These are phyloP conservation scores for Euplexia lucipara DNA, from an alignment of 2,888 invertebrate species.

Conservation along the genomic window DNA sequence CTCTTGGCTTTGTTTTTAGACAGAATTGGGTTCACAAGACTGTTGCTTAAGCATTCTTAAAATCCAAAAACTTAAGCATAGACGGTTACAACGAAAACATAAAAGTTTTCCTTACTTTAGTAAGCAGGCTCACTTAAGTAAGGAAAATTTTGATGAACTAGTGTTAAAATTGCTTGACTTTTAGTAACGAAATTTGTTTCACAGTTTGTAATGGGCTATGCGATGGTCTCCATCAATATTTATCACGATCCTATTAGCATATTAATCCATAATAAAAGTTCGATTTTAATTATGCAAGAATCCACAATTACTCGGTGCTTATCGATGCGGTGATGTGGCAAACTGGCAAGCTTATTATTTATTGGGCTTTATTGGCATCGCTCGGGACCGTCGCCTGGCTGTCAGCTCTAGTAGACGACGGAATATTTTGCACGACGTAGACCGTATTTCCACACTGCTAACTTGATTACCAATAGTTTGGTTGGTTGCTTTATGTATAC, in stretches of 20 bases:
- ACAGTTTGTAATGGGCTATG: slow-evolving; percentile 3
- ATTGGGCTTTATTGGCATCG: slow-evolving; percentile 48
- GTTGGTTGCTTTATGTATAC: slow-evolving; percentile 16
- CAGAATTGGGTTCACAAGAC: slow-evolving; percentile 2
- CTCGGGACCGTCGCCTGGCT: slow-evolving; percentile 23
- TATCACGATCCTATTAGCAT: slow-evolving; percentile 25
- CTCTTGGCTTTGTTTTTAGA: slow-evolving; percentile 46
- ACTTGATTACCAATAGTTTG: slow-evolving; percentile 32
- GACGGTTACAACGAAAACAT: too few relatives aligned
- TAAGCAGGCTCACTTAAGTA: not conserved
- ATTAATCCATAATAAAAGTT: slow-evolving; percentile 17
- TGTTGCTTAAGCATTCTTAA: too few relatives aligned
- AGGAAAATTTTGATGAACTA: too few relatives aligned
- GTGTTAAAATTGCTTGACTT: not conserved
- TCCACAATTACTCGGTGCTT: slow-evolving; percentile 29
- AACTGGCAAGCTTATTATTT: slow-evolving; percentile 57
- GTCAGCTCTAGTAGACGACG: slow-evolving; percentile 23
- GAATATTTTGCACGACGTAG: slow-evolving; percentile 52
- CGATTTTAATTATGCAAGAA: slow-evolving; percentile 46
- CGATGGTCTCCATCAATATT: slow-evolving; percentile 21
- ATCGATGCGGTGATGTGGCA: slow-evolving; percentile 51
- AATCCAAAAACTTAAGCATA: too few relatives aligned
- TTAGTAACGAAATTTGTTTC: not conserved
- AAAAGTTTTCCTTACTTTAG: too few relatives aligned
- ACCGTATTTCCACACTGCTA: slow-evolving; percentile 31